Base-by-base conservation (phyloP, 2,888 invertebrate species). In the Drosophila robusta region DNA sequence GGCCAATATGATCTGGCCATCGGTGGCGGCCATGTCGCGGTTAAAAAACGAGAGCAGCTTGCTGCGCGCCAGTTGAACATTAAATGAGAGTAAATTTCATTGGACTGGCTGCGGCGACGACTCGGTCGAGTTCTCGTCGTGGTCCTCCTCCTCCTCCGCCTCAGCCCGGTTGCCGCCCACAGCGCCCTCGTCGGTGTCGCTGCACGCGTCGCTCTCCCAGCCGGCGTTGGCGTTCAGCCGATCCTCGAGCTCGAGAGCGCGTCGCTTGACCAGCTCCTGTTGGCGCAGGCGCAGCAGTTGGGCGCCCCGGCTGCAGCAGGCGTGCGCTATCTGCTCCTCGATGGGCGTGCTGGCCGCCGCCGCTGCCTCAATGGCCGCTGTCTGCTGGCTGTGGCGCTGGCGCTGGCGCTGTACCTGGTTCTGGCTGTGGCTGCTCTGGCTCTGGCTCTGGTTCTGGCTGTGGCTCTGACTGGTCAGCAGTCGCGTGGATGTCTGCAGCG, bases 1-100 rank as follows among this genome's bases (percentile, higher is more conserved):
- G 91, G 97, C 96, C 92, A 96, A 95, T 92, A 97, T 95, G 92
- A 97, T 96, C 93, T 97, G 97, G 93, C 96, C 97, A 93, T 97
- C 97, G 88, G 97, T 97, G 93, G 96, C 97, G 94, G 96, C 96
- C 96, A 97, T 96, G 90, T 93, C 93, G 90, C 90, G 91, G 79
- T 89, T 91, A 76, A 92, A 92, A 82, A 91, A 91, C 81, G 92
- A 91, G 70, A 91, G 85, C 91, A 91, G 91, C 76, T 91, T 91
- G 90, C 87, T 90, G 78, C 91, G 92, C 89, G 91, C 91, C 88
- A 91, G 85, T 91, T 89, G 91, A 81, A 92, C 91, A 91, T 91
- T 91, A 92, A 91, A 89, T 89, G 91, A 80, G 86, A 92, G 90
- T 91, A 91, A 90, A 87, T 91, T 91, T 91, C 91, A 91, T 91